Conservation (phyloP, 2,113 vertebrate genomes). For the Kobus ellipsiprymnus region DNA sequence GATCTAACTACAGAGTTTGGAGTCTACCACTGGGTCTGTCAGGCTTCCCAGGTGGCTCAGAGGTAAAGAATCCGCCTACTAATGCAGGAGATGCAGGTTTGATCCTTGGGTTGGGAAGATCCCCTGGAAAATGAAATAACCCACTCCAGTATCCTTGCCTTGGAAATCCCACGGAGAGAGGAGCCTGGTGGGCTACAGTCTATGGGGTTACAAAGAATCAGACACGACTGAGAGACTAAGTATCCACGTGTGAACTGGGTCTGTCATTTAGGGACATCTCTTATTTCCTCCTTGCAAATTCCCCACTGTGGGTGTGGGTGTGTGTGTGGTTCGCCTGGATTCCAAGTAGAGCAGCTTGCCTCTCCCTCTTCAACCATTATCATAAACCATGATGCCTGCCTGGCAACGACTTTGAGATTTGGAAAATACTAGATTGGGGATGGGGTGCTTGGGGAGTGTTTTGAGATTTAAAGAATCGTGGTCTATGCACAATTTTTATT, state of each 20-base stretch:
- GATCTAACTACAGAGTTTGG: background rate
- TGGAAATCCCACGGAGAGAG: background rate
- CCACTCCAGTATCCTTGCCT: background rate
- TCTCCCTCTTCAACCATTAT: background rate
- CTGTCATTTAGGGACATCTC: background rate
- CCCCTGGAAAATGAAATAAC: background rate
- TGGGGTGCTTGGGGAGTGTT: background rate
- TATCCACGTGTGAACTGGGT: background rate
- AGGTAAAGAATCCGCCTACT: background rate
- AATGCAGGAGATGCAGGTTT: background rate
- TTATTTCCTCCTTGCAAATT: background rate
- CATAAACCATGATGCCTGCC: background rate
- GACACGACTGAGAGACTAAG: background rate
- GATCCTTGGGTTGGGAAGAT: background rate
- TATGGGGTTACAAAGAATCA: background rate
- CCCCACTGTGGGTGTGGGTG: background rate
- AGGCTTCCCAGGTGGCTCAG: background rate
- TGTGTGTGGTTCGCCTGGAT: background rate
- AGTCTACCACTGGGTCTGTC: background rate
- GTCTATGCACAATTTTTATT: background rate
- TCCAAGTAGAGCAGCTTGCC: background rate
- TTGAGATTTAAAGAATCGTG: slow-evolving; percentile 15
- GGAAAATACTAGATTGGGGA: background rate
- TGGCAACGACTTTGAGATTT: slow-evolving; percentile 19
- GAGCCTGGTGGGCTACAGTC: background rate